Evolutionary conservation across 2,113 vertebrate genomes (phyloP).

Genomic region (Rhinoderma darwinii): DNA sequence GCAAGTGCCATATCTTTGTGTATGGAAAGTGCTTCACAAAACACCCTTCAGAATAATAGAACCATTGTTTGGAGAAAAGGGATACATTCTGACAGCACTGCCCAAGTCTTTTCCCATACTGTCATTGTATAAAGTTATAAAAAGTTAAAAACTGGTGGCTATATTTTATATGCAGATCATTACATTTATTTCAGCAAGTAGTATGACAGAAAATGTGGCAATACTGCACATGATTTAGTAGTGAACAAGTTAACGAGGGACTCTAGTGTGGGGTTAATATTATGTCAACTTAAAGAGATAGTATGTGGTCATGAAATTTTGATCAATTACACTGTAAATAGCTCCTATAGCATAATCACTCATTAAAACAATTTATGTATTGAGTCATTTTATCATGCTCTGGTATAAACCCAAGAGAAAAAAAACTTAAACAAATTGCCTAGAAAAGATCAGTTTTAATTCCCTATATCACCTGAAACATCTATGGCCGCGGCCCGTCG

Average conservation of each 20-base stretch:
- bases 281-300: neutral
- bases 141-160: constrained; percentile 26
- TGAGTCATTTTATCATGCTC: neutral
- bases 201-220: neutral
- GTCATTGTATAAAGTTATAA: constrained; percentile 32
- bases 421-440: neutral
- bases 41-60: constrained; percentile 49
- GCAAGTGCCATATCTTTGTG: constrained; percentile 47
- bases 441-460: neutral
- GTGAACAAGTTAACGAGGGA: neutral
- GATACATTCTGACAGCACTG: constrained; percentile 48
- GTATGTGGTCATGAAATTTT: neutral
- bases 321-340: neutral
- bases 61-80: constrained; percentile 2
- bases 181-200: neutral
- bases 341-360: neutral
- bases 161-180: constrained; percentile 1
- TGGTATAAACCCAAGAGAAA: neutral
- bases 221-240: neutral
- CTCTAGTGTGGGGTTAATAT: neutral
- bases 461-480: neutral
- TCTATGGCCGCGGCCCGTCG: no score
- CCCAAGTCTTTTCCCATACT: constrained; percentile 40
- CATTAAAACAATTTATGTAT: neutral
- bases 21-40: constrained; percentile 62